These are phyloP conservation scores for Cebuella pygmaea DNA, from an alignment of 2,797 vertebrate species.

Conservation along the genomic window DNA sequence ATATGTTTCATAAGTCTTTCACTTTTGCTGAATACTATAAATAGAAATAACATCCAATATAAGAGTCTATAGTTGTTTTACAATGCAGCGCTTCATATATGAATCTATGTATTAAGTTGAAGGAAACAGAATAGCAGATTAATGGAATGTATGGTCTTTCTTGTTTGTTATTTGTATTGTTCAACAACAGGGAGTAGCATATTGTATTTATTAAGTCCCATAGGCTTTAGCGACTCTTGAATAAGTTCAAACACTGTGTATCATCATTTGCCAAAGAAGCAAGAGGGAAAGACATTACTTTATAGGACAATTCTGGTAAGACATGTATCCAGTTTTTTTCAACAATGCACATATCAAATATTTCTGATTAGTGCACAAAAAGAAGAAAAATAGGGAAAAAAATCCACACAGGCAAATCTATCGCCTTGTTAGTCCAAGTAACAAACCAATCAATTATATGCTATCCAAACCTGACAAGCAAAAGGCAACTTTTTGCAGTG, in stretches of 20 bases:
- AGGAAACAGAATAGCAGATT: slow-evolving; percentile 66
- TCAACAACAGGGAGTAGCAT: slow-evolving; percentile 76
- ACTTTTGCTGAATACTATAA: slow-evolving; percentile 75
- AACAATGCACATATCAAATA: slow-evolving; percentile 84
- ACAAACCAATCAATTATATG: slow-evolving; percentile 87
- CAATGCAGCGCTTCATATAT: slow-evolving; percentile 73
- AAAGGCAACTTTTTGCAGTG: slow-evolving; percentile 83
- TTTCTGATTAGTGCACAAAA: slow-evolving; percentile 85
- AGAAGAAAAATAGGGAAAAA: slow-evolving; percentile 56
- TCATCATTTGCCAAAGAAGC: slow-evolving; percentile 85
- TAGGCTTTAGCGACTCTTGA: slow-evolving; percentile 85
- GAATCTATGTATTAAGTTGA: slow-evolving; percentile 72
- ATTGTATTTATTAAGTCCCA: slow-evolving; percentile 83
- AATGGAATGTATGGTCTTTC: slow-evolving; percentile 79
- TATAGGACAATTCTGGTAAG: slow-evolving; percentile 87
- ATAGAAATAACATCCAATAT: slow-evolving; percentile 79
- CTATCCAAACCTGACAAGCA: slow-evolving; percentile 86
- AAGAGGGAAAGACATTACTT: slow-evolving; percentile 86
- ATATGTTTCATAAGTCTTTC: slow-evolving; percentile 66
- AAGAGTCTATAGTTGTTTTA: slow-evolving; percentile 71
- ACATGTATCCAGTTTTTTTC: slow-evolving; percentile 85
- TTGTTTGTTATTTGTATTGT: slow-evolving; percentile 68
- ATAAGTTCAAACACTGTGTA: slow-evolving; percentile 84
- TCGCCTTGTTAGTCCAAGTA: slow-evolving; percentile 86
- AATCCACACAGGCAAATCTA: slow-evolving; percentile 84